Base-by-base conservation (phyloP, 1,140 invertebrate species). In the Conopomorpha cramerella region DNA sequence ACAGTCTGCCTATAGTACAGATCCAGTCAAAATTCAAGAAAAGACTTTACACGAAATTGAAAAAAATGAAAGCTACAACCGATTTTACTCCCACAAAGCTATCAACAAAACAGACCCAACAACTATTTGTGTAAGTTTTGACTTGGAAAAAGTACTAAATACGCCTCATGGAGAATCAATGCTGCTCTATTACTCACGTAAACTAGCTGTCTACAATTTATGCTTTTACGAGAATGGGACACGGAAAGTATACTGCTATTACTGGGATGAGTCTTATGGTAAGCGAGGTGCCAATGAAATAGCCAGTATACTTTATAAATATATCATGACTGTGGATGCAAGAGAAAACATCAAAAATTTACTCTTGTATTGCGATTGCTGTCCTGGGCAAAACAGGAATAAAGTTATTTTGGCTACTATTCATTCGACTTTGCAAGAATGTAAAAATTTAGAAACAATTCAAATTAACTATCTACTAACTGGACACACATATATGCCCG, bases 251-350 rank as follows among this genome's bases (percentile, higher is more conserved):
- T 43, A n/a, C 28, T 73, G 67, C 41, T 62, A 56, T 45, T 30
- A 60, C 4, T 77, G 67, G 67, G 42, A 60, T 41, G 70, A 78
- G 39, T 43, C 44, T 3, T 55, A 65, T 26, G 73, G 52, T 19
- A 56, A 55, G n/a, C n/a, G n/a, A n/a, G n/a, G n/a, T n/a, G 45
- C 59, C 11, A 61, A 60, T 28, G 54, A 63, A 45, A 72, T 74
- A 39, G 49, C 50, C 16, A 54, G n/a, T 38, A 16, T 41, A 34
- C 29, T 18, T 46, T n/a, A n/a, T n/a, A n/a, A n/a, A n/a, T n/a
- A n/a, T n/a, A n/a, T n/a, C n/a, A n/a, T n/a, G n/a, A n/a, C n/a
- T 15, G 30, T 50, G 13, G 49, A 50, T 27, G 19, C 32, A 25
- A 19, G 35, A 1, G 23, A 15, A 18, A 35, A 23, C 1, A 26